phyloP scores from a whole-genome alignment of 2,797 vertebrate species.

The Sitta carolinensis region DNA sequence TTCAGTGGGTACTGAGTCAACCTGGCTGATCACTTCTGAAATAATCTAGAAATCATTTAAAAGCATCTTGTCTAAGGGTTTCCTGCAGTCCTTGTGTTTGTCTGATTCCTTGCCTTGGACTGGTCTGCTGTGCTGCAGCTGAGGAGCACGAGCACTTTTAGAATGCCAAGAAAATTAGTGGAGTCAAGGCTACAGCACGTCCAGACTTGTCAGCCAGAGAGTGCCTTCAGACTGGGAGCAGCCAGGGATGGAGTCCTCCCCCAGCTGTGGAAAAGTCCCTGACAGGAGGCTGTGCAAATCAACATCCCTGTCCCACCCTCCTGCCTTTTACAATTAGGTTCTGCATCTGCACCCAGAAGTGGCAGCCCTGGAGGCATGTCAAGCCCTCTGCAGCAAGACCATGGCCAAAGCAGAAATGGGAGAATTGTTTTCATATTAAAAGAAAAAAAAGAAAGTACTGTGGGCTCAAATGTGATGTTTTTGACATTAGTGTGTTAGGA shows the following conservation, averaged over 20 bases:
- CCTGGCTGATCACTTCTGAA: neutral
- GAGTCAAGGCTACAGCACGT: constrained; percentile 8
- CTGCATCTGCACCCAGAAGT: neutral
- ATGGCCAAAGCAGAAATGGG: neutral
- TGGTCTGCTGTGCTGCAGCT: constrained; percentile 2
- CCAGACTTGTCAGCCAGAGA: neutral
- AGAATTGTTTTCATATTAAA: neutral
- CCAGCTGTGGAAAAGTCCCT: neutral
- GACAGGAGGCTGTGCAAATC: neutral
- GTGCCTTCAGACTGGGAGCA: constrained; percentile 26
- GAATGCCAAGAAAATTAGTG: constrained; percentile 39
- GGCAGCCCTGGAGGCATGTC: neutral
- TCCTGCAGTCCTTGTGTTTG: neutral
- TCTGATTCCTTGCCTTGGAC: neutral
- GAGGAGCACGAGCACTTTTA: neutral
- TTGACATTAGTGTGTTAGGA: neutral
- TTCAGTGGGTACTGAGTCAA: neutral
- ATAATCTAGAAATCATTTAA: neutral
- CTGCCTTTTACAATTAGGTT: neutral
- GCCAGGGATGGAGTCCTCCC: neutral
- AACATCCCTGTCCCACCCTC: neutral
- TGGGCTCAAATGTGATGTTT: neutral
- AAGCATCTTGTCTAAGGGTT: neutral
- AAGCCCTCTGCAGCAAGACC: neutral
- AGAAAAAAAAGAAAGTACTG: neutral